phyloP scores from a whole-genome alignment of 1,140 invertebrate genomes.

The Drosophila ohnishii region DNA sequence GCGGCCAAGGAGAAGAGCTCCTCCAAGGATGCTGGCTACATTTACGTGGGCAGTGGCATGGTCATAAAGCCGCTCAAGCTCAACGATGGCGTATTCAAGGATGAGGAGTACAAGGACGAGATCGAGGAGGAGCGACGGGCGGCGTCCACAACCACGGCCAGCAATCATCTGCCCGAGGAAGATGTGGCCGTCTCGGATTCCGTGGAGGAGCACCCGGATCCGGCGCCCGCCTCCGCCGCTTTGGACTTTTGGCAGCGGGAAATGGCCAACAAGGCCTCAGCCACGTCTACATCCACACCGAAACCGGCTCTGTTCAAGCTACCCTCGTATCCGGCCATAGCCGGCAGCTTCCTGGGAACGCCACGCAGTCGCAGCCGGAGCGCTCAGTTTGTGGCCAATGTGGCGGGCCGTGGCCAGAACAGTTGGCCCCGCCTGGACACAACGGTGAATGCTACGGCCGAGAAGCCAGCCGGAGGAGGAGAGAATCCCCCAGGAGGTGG shows the following conservation, averaged over 20 bases:
- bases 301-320: slow-evolving; percentile 67
- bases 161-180: slow-evolving; percentile 38
- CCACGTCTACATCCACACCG: slow-evolving; percentile 22
- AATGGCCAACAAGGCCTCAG: slow-evolving; percentile 39
- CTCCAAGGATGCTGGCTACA: slow-evolving; percentile 5
- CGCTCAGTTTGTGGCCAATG: slow-evolving; percentile 75
- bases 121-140: slow-evolving; percentile 5
- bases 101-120: slow-evolving; percentile 22
- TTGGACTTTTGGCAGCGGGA: slow-evolving; percentile 60
- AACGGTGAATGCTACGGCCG: slow-evolving; percentile 7
- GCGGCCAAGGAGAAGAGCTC: not conserved
- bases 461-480: slow-evolving; percentile 10
- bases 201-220: not conserved
- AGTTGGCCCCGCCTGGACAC: slow-evolving; percentile 28
- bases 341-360: slow-evolving; percentile 63
- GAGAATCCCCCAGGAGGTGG: slow-evolving; percentile 5
- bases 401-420: slow-evolving; percentile 60
- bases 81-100: slow-evolving; percentile 10
- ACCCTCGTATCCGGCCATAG: slow-evolving; percentile 70
- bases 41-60: slow-evolving; percentile 8
- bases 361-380: slow-evolving; percentile 73
- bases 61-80: slow-evolving; percentile 9
- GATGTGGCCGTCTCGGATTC: slow-evolving; percentile 9
- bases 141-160: slow-evolving; percentile 3
- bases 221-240: not conserved